Evolutionary conservation across 2,797 vertebrate genomes (phyloP).

Genomic region (Mormyrus proboscirostris): DNA sequence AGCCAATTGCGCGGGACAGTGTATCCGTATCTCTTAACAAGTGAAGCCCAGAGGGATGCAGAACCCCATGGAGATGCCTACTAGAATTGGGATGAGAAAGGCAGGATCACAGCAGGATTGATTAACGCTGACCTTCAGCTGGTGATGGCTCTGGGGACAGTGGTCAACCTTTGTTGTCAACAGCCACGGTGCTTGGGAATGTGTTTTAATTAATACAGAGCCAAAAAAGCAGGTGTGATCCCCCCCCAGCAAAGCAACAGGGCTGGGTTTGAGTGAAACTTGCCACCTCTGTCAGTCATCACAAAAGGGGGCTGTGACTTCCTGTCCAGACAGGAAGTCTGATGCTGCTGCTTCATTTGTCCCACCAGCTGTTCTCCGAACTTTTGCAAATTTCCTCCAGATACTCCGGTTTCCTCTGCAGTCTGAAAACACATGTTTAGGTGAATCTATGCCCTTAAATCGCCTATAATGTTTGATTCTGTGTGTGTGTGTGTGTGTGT

Average conservation of each 20-base stretch:
- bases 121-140: background rate
- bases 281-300: background rate
- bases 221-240: background rate
- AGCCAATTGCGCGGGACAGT: background rate
- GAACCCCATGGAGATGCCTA: background rate
- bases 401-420: background rate
- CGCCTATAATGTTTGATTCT: background rate
- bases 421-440: background rate
- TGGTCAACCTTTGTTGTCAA: background rate
- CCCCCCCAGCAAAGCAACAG: background rate
- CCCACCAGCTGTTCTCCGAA: background rate
- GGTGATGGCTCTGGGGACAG: background rate
- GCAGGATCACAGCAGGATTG: background rate
- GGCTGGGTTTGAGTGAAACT: background rate
- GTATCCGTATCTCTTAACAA: background rate
- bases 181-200: background rate
- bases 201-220: background rate
- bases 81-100: background rate
- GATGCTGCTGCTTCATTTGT: background rate
- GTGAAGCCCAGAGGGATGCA: background rate
- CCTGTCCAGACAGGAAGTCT: background rate
- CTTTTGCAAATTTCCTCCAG: background rate
- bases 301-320: background rate
- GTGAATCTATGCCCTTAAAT: background rate
- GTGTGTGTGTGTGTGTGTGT: background rate